phyloP scores from a whole-genome alignment of 2,797 vertebrate species.

The Dendrocincla tyrannina region DNA sequence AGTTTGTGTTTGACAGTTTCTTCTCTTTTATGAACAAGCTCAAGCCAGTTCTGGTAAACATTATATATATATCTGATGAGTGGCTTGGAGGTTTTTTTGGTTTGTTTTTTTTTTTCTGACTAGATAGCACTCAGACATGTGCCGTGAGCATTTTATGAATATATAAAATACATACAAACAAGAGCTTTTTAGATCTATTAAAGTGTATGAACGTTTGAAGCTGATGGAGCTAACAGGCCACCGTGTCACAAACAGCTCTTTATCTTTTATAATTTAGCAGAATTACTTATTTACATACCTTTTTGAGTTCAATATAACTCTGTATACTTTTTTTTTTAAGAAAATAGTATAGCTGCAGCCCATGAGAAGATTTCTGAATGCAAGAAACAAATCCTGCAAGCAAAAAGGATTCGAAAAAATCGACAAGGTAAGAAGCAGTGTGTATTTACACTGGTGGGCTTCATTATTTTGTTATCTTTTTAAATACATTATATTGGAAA shows the following conservation, averaged over 20 bases:
- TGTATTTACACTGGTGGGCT: not conserved
- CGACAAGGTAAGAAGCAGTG: slow-evolving; percentile 86
- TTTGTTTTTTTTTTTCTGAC: not conserved
- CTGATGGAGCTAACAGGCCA: not conserved
- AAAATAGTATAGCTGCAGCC: slow-evolving; percentile 91
- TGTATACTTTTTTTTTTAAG: slow-evolving; percentile 67
- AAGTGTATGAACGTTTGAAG: not conserved
- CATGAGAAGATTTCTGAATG: slow-evolving; percentile 98
- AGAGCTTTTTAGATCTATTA: not conserved
- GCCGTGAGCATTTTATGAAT: not conserved
- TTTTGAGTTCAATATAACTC: not conserved
- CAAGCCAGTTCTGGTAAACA: not conserved
- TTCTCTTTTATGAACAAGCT: not conserved
- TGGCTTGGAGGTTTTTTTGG: not conserved
- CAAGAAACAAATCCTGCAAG: slow-evolving; percentile 97
- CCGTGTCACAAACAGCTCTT: not conserved
- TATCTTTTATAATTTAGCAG: not conserved
- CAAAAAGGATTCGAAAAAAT: slow-evolving; percentile 97
- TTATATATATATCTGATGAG: not conserved
- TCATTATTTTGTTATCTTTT: not conserved
- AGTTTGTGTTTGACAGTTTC: not conserved
- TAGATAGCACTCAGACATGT: not conserved
- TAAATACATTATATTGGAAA: not conserved
- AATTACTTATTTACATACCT: not conserved
- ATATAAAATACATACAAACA: not conserved